Conservation (phyloP, 1,140 invertebrate species). For the Drosophila mojavensis region DNA sequence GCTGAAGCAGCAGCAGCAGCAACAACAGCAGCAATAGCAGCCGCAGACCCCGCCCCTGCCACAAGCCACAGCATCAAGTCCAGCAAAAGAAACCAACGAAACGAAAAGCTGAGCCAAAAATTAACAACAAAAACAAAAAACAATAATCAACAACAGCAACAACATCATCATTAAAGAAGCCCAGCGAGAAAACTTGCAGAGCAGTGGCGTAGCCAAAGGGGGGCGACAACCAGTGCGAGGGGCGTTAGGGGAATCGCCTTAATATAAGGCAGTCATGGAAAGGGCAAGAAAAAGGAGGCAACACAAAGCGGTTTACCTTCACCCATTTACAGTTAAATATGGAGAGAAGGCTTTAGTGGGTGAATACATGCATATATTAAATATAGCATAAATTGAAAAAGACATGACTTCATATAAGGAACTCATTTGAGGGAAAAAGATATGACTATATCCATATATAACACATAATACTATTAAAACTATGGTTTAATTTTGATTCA, state of each 20-base stretch:
- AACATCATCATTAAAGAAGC: slow-evolving; percentile 69
- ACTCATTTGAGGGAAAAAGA: too few relatives aligned
- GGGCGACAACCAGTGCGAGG: background rate
- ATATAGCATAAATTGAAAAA: too few relatives aligned
- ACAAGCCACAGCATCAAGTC: background rate
- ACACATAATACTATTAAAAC: too few relatives aligned
- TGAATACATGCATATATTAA: background rate
- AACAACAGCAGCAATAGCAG: too few relatives aligned
- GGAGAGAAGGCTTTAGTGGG: background rate
- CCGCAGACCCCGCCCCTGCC: too few relatives aligned
- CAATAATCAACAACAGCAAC: background rate
- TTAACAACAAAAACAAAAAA: slow-evolving; percentile 36
- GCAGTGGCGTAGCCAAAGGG: background rate
- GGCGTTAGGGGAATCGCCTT: slow-evolving; percentile 5
- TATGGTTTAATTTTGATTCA: too few relatives aligned
- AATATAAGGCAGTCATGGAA: slow-evolving; percentile 8
- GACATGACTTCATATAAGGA: too few relatives aligned
- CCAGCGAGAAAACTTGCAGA: slow-evolving; percentile 43
- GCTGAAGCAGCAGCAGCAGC: background rate
- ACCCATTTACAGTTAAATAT: slow-evolving; percentile 31
- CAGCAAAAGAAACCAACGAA: slow-evolving; percentile 26
- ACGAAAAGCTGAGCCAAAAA: slow-evolving; percentile 44
- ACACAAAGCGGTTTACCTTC: slow-evolving; percentile 55
- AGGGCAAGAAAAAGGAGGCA: slow-evolving; percentile 33
- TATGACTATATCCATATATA: too few relatives aligned